Evolutionary conservation across 1,140 invertebrate genomes (phyloP), one percentile per base, ranked within the genome.

Genomic region (Dreissena polymorpha): DNA sequence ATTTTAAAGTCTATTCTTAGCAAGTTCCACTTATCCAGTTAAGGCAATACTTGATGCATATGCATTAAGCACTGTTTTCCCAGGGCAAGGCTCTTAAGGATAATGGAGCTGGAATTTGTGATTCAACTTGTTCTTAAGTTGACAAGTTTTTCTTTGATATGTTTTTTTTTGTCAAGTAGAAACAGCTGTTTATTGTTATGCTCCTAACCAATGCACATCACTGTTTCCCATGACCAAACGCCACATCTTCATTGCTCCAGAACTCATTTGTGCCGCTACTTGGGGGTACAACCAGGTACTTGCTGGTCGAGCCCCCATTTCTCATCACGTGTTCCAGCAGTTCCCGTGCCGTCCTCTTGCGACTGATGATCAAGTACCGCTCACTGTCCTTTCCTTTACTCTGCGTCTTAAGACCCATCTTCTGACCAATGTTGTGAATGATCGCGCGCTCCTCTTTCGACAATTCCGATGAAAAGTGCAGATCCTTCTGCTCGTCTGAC

Each of bases 381-480:
- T 90, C 81, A 5, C 92, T 89, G 0, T 91, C 94, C 16, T 91
- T 91, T 0, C 95, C 95, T 84, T 94, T 94, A 86, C 95, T 95
- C 71, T 88, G 93, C 10, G 94, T 95, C 10, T 94, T 94, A 10
- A 96, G 90, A 0, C 94, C 94, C 0, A 93, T 87, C 64, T 91
- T 92, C 60, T 90, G 92, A 78, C 75, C 88, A 18, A 89, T 87
- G 29, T 87, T 81, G 81, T 97, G 96, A 76, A 97, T 94, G 10
- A 92, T 85, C 10, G 94, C 94, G 60, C 96, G 93, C 90, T 97
- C 96, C 39, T 96, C 95, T 72, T 95, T 95, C 0, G 93, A 94
- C 89, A 97, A 96, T 65, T 95, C 95, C 0, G 94, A 92, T 23
- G 95, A 94, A 90, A 97, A 97, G 53, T 95, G 93, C 77, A 96